Conservation (phyloP, 1,140 invertebrate species). For the Harpegnathos saltator region DNA sequence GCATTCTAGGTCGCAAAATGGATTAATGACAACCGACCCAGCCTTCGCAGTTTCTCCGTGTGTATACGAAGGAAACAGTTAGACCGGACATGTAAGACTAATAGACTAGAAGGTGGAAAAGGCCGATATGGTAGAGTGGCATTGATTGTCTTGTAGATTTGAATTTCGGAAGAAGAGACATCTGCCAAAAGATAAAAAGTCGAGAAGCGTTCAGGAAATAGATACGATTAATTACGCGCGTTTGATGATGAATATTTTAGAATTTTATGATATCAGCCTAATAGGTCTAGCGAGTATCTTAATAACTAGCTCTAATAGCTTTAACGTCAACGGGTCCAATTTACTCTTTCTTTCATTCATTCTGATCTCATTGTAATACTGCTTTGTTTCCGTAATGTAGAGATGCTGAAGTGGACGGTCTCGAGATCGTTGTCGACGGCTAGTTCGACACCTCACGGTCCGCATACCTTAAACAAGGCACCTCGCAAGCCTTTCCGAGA, state of each 20-base stretch:
- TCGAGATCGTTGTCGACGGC: conserved; percentile 84
- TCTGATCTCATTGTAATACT: background rate
- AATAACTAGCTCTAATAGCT: too few relatives aligned
- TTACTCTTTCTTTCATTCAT: background rate
- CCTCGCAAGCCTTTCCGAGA: conserved; percentile 82
- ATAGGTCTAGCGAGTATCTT: too few relatives aligned
- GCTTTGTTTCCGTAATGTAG: conserved; percentile 54
- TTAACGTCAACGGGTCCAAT: background rate
- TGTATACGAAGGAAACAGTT: conserved; percentile 17
- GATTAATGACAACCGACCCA: conserved; percentile 25
- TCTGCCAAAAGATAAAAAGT: background rate
- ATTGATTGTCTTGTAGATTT: background rate
- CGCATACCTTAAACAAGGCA: conserved; percentile 76
- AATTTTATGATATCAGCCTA: too few relatives aligned
- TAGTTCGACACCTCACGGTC: conserved; percentile 82
- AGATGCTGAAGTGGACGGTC: conserved; percentile 85
- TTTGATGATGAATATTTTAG: too few relatives aligned
- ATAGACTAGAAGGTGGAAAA: background rate
- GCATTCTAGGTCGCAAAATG: background rate
- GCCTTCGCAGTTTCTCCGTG: background rate
- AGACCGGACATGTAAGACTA: conserved; percentile 6
- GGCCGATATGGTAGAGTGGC: background rate
- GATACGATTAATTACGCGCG: background rate
- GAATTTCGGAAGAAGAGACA: conserved; percentile 7
- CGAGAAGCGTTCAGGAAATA: background rate